Percentiles rank a stretch among this genome's conserved stretches.
phyloP scores from a whole-genome alignment of 2,888 invertebrate genomes.

The Noctua janthina region DNA sequence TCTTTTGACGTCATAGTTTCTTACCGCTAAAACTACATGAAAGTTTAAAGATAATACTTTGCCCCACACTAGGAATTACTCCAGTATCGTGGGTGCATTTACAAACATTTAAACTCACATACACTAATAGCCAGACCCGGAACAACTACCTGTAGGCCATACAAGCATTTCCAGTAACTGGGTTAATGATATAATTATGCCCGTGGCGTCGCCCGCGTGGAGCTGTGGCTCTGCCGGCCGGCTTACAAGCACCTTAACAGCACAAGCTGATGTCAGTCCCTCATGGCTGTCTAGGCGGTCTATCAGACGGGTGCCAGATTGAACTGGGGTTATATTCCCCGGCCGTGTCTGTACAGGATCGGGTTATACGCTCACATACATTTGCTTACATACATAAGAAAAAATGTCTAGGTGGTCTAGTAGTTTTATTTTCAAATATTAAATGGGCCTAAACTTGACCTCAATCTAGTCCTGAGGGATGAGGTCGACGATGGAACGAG shows the following conservation, averaged over 20 bases:
- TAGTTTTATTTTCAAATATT: not conserved
- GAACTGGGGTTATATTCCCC: conserved; percentile 84
- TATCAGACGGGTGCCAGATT: conserved; percentile 79
- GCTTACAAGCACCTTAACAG: conserved; percentile 66
- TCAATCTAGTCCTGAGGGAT: too few relatives aligned
- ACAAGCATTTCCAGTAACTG: too few relatives aligned
- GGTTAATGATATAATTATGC: too few relatives aligned
- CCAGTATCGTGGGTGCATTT: too few relatives aligned
- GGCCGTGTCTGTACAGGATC: conserved; percentile 63
- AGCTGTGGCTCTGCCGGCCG: not conserved
- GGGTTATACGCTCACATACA: conserved; percentile 86
- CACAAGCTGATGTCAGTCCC: conserved; percentile 4
- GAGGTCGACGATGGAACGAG: too few relatives aligned
- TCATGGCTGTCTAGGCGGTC: conserved; percentile 77
- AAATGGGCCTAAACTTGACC: too few relatives aligned
- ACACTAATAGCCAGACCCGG: too few relatives aligned
- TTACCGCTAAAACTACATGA: not conserved
- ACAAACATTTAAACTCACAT: too few relatives aligned
- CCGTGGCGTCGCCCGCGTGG: too few relatives aligned
- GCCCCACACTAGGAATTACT: too few relatives aligned
- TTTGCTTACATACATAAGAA: conserved; percentile 7
- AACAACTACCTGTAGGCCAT: too few relatives aligned
- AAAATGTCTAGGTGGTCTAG: not conserved
- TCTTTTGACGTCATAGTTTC: not conserved
- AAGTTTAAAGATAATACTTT: too few relatives aligned